Conservation (phyloP, 2,888 invertebrate species). For the Leptinotarsa peninsularis region DNA sequence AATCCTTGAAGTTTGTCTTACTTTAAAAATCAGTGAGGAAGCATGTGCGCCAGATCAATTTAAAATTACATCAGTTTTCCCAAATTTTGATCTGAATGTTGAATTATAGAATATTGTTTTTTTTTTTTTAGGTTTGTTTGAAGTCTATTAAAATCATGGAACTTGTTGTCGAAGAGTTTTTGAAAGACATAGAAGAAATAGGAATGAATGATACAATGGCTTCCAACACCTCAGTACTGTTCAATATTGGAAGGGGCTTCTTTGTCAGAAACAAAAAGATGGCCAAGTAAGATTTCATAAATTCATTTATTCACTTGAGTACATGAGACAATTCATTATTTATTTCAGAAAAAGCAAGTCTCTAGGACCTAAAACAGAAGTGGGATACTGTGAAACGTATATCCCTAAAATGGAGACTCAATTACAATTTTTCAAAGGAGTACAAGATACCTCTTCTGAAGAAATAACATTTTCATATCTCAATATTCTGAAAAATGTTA, state of each 20-base stretch:
- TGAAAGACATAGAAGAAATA: constrained; percentile 48
- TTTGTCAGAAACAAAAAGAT: constrained; percentile 50
- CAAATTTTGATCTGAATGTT: no score
- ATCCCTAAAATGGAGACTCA: constrained; percentile 51
- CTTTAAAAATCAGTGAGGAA: no score
- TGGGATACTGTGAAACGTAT: constrained; percentile 52
- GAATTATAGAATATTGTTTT: neutral
- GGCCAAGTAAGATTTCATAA: constrained; percentile 39
- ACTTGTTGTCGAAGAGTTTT: constrained; percentile 48
- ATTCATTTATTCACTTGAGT: neutral
- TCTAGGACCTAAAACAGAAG: constrained; percentile 32
- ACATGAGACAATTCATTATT: neutral
- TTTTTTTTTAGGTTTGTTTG: constrained; percentile 27
- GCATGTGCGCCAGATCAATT: no score
- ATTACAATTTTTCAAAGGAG: constrained; percentile 40
- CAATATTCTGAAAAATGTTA: constrained; percentile 35
- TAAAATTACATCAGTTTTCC: no score
- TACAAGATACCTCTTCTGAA: constrained; percentile 34
- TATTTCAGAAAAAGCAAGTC: constrained; percentile 20
- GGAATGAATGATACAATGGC: constrained; percentile 48
- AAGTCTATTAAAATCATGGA: constrained; percentile 33
- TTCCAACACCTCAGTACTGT: constrained; percentile 48
- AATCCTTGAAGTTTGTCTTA: no score
- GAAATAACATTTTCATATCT: constrained; percentile 40
- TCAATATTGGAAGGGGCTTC: constrained; percentile 48